These are phyloP conservation scores for Nannospalax galili DNA, from an alignment of 2,113 vertebrate genomes.

Conservation along the genomic window DNA sequence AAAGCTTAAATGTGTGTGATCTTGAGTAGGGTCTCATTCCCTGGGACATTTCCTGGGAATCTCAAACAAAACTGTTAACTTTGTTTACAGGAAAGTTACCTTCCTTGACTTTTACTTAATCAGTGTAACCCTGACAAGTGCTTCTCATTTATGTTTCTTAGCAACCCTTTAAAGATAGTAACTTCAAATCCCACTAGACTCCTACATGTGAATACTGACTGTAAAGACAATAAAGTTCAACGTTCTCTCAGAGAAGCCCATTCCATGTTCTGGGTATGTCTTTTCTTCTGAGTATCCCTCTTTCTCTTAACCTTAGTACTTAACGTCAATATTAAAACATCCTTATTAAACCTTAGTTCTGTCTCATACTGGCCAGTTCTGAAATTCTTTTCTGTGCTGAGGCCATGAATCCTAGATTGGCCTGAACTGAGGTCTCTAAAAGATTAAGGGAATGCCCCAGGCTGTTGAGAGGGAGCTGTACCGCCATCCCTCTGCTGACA, in stretches of 20 bases:
- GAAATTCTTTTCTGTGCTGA: neutral
- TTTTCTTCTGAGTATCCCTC: neutral
- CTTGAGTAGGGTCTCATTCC: neutral
- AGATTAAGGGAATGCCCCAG: neutral
- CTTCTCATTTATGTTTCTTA: neutral
- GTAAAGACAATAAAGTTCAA: neutral
- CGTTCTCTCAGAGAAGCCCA: neutral
- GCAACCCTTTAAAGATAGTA: neutral
- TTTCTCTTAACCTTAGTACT: neutral
- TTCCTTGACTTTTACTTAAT: neutral
- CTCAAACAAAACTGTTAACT: neutral
- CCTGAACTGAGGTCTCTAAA: neutral
- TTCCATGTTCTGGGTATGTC: too few relatives aligned
- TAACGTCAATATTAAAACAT: too few relatives aligned
- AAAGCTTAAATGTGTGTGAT: neutral
- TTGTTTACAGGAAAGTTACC: neutral
- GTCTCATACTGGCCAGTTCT: neutral
- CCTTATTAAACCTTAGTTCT: too few relatives aligned
- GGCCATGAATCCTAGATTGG: neutral
- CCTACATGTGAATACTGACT: neutral
- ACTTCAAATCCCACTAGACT: neutral
- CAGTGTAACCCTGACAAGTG: neutral
- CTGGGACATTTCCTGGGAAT: neutral
- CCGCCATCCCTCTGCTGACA: neutral
- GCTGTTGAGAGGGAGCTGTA: neutral